Percentiles rank a stretch among this genome's conserved stretches.
Evolutionary conservation across 2,797 vertebrate species (phyloP).

Genomic region (Urocyon cinereoargenteus): DNA sequence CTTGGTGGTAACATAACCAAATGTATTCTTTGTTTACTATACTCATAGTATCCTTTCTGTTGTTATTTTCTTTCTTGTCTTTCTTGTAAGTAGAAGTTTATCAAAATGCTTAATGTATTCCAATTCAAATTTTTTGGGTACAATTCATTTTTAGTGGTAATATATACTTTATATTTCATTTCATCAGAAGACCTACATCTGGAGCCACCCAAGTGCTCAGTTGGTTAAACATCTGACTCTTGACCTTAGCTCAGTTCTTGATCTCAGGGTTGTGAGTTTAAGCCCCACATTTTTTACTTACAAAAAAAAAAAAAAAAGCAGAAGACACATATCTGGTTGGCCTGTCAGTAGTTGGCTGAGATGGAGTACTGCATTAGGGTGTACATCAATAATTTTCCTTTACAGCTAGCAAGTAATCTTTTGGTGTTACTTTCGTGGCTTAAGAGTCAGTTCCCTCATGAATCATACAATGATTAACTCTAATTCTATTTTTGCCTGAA

Average conservation of each 20-base stretch:
- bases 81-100: background rate
- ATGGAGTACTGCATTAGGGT: background rate
- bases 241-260: background rate
- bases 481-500: background rate
- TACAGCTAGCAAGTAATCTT: background rate
- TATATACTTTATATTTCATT: background rate
- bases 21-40: background rate
- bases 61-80: background rate
- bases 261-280: background rate
- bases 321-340: background rate
- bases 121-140: background rate
- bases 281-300: background rate
- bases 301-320: background rate
- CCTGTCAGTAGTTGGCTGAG: background rate
- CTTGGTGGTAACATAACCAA: background rate
- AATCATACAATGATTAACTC: background rate
- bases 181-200: background rate
- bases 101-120: background rate
- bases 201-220: background rate
- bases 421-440: background rate
- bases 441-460: background rate
- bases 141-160: background rate
- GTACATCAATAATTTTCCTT: background rate
- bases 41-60: background rate
- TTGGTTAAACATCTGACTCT: background rate